Base-by-base conservation (phyloP, 2,797 vertebrate genomes). In the Zonotrichia albicollis region DNA sequence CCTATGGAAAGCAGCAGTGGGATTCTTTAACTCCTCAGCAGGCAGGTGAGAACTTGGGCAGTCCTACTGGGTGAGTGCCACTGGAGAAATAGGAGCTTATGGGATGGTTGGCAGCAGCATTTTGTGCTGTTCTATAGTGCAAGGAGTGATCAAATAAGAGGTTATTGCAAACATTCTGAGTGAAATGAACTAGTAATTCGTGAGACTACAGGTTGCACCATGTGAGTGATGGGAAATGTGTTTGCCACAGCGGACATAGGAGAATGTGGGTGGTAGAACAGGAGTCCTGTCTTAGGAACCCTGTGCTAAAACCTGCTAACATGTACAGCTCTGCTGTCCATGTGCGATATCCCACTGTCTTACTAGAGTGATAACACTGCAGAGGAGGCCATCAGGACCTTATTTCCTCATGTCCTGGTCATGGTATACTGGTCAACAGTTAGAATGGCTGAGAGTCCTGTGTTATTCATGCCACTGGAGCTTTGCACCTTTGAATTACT, bases 1-100 rank as follows among this genome's bases (percentile, higher is more conserved):
- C 45, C 73, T 26, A 72, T 80, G 75, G 22, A 92, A 78, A 91
- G 45, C 60, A 91, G 65, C 15, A 66, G 15, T 87, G 74, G 73
- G 86, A 7, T 36, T 66, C 45, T 77, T 89, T 53, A 89, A 75
- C 51, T 36, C 34, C 26, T 83, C 11, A 4, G 0, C 0, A 89
- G 40, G 15, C 34, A 18, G 5, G 13, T 42, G 60, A 65, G 36
- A 61, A 20, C 57, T 86, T 0, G 0, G 29, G 32, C 8, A 42
- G 58, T 48, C 36, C 23, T 32, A 11, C 9, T 1, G 0, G 23
- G 10, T 9, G 11, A 74, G 48, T 58, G 51, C 18, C 14, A 4
- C 50, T 34, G 54, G 72, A 66, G 62, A 78, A 67, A 42, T 30
- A 57, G 36, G 62, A 80, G 26, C 1, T 30, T 57, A 67, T n/a